These are phyloP conservation scores for Pipistrellus nathusii DNA, from an alignment of 2,797 vertebrate species.

Conservation along the genomic window DNA sequence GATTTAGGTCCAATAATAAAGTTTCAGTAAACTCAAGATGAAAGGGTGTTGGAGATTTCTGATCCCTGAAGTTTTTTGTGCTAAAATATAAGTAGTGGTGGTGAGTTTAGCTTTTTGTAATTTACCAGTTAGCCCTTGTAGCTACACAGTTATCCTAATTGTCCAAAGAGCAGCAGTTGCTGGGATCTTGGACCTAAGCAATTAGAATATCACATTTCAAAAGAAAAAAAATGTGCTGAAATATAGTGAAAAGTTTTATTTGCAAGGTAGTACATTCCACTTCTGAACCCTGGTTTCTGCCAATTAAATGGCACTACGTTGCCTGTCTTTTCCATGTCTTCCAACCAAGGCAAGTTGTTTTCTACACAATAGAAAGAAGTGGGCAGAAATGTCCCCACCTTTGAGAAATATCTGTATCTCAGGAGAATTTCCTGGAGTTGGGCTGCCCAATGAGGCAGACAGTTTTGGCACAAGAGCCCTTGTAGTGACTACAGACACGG, in stretches of 20 bases:
- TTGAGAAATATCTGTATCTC: background rate
- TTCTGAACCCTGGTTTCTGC: background rate
- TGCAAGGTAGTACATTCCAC: background rate
- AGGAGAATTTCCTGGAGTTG: background rate
- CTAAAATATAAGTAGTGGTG: constrained; percentile 23
- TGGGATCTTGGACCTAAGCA: background rate
- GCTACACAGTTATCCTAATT: background rate
- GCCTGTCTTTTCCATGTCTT: background rate
- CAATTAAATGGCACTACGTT: background rate
- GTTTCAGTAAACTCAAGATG: constrained; percentile 60
- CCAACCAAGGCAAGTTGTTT: background rate
- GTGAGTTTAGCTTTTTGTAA: background rate
- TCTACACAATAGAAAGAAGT: background rate
- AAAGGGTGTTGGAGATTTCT: constrained; percentile 59
- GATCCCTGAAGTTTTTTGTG: constrained; percentile 5
- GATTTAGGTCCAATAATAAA: constrained; percentile 35
- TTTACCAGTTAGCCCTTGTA: constrained; percentile 31
- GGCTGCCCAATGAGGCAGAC: background rate
- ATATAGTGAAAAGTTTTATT: background rate
- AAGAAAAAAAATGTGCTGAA: background rate
- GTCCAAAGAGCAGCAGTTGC: constrained; percentile 6
- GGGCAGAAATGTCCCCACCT: background rate
- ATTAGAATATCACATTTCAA: background rate
- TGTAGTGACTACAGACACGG: background rate
- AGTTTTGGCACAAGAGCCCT: background rate